Base-by-base conservation (phyloP, 2,113 vertebrate genomes). In the Rhizomys pruinosus region DNA sequence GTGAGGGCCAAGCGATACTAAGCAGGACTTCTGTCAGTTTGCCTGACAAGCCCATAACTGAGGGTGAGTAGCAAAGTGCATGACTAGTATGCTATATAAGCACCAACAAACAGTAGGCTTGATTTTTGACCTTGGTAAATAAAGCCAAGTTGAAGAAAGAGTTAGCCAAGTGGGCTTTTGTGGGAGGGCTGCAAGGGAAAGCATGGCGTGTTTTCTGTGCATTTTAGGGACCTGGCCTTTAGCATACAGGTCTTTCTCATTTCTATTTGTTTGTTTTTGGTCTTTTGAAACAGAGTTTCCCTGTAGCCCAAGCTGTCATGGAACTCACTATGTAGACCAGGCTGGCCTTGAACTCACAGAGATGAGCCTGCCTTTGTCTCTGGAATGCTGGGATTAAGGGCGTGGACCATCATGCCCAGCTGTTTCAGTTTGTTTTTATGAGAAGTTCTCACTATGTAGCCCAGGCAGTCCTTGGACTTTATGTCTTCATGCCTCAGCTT, bases 1-100 rank as follows among this genome's bases (percentile, higher is more conserved):
- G 22, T 19, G 32, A 64, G 3, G 1, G 3, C 22, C 23, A 3
- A 2, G 29, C 15, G 20, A 10, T 17, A 27, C 10, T 6, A 32
- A 44, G 25, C n/a, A n/a, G 12, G 9, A 9, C 0, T 47, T 59
- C 52, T 20, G 17, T 47, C 39, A 13, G 8, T 69, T 25, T 44
- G 3, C 37, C 34, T 59, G 39, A 34, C 32, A 66, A 84, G 23
- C 23, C 11, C 44, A 23, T 72, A 66, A 0, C 57, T 22, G 17
- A 27, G 42, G 47, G 19, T 89, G 63, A 87, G 4, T 12, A 9
- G 22, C 32, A 44, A 16, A 25, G 39, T 11, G 7, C 5, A 42
- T 2, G 5, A 5, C 11, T 20, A 47, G 23, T 52, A 11, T 52
- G 47, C 11, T 52, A 52, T 11, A 52, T 11, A 52, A 52, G 47